Base-by-base conservation (phyloP, 2,888 invertebrate species). In the Furcula furcula region DNA sequence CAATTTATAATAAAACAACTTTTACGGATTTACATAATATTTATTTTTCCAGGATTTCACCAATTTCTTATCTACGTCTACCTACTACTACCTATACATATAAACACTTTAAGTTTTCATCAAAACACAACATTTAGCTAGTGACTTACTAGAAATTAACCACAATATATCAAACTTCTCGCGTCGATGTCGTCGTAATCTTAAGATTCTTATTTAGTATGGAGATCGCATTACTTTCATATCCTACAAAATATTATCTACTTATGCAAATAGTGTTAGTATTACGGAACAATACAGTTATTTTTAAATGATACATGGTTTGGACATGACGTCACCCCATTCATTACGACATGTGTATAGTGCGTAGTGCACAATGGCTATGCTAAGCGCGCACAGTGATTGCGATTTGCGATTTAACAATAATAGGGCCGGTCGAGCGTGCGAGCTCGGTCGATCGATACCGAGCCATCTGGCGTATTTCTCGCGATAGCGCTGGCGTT, bases 351-450 rank as follows among this genome's bases (percentile, higher is more conserved):
- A 75, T 71, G 78, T 74, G 78, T 51, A 50, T 63, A 63, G 61
- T 53, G 57, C 62, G 62, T 59, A 47, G 58, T 56, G 53, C 60
- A 80, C 84, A 84, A 84, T 84, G 67, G 76, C 46, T 85, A 86
- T 86, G 86, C 64, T 85, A 86, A 86, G 85, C 78, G 65, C 54
- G 55, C 45, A 67, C 58, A 53, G 76, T 77, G 82, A 83, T 83
- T 76, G 70, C 69, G 76, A 81, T 80, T 83, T 76, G 70, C 69
- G 76, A 81, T 80, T 77, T 75, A 70, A 76, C 71, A 76, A 77
- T 78, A 81, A 76, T 71, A 69, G 68, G 58, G 53, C 55, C 57
- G 55, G 42, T 60, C 59, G 64, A 46, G 62, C 61, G 55, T 59
- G 55, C 49, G 55, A 60, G 65, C 64, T 60, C 58, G 52, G 57